Base-by-base conservation (phyloP, 2,113 vertebrate species). In the Calyptomena viridis region DNA sequence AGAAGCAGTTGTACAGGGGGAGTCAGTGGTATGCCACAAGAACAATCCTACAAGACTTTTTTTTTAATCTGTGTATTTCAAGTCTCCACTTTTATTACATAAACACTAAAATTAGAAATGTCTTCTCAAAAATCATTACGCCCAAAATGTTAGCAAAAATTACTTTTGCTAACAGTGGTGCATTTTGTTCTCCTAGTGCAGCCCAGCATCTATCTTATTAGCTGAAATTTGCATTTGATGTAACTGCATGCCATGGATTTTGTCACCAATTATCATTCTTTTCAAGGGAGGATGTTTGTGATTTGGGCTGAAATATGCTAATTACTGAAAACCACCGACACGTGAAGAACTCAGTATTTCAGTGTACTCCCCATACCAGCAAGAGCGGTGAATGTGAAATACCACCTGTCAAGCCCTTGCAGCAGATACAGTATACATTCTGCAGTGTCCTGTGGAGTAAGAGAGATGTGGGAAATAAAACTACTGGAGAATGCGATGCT, bases 221-320 rank as follows among this genome's bases (percentile, higher is more conserved):
- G 67, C 56, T 60, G 50, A 68, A 77, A 94, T 94, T 92, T 96
- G 93, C 93, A 93, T 96, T 93, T 95, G 92, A 96, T 94, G 60
- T 85, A 97, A 77, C 88, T 81, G 83, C 33, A n/a, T 93, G 93
- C 84, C 90, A 84, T 2, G 14, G 83, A 91, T 95, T 96, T 95
- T 97, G 93, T 90, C 94, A 94, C 90, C 78, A 83, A 59, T 94
- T 93, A 94, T 90, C 75, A 90, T 80, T 95, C 94, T 96, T 95
- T 95, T 92, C 79, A 77, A 86, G 90, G 75, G 75, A 95, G 85
- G 68, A 83, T 92, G 82, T 75, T 93, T 94, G 88, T 90, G 92
- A 95, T 96, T 90, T 92, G 85, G 85, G 90, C 63, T 90, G 90
- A 93, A 96, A 94, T 92, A 93, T 77, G 94, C 79, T 94, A 86